phyloP scores from a whole-genome alignment of 2,888 invertebrate species.

The Atethmia centrago region DNA sequence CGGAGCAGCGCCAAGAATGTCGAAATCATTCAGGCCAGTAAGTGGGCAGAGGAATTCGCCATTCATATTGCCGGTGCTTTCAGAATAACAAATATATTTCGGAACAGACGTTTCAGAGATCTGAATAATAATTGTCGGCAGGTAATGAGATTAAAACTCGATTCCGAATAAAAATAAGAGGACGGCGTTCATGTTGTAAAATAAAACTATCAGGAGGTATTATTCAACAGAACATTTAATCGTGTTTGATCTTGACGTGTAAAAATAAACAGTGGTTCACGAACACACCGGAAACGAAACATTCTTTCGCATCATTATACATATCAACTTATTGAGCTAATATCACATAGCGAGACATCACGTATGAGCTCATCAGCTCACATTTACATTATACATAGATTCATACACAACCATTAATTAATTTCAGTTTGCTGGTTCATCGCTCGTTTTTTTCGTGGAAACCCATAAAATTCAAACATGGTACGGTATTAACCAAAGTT shows the following conservation, averaged over 20 bases:
- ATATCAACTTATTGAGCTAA: slow-evolving; percentile 39
- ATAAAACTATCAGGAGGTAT: slow-evolving; percentile 41
- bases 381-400: slow-evolving; percentile 7
- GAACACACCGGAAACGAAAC: slow-evolving; percentile 64
- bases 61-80: slow-evolving; percentile 85
- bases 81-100: slow-evolving; percentile 77
- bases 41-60: slow-evolving; percentile 89
- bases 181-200: slow-evolving; percentile 26
- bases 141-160: slow-evolving; percentile 45
- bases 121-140: slow-evolving; percentile 49
- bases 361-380: slow-evolving; percentile 10
- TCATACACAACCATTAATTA: slow-evolving; percentile 35
- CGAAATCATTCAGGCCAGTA: slow-evolving; percentile 90
- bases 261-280: slow-evolving; percentile 59
- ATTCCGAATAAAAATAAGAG: slow-evolving; percentile 36
- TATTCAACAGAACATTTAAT: slow-evolving; percentile 49
- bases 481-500: slow-evolving; percentile 13
- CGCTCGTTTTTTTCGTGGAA: slow-evolving; percentile 34
- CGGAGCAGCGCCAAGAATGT: slow-evolving; percentile 90
- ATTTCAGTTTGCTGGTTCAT: slow-evolving; percentile 17
- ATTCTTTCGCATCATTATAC: slow-evolving; percentile 60
- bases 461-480: slow-evolving; percentile 31
- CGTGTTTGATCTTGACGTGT: slow-evolving; percentile 57
- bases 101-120: slow-evolving; percentile 59
- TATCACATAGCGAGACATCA: slow-evolving; percentile 32